Conservation (phyloP, 2,797 vertebrate genomes). For the Neopelma chrysocephalum region DNA sequence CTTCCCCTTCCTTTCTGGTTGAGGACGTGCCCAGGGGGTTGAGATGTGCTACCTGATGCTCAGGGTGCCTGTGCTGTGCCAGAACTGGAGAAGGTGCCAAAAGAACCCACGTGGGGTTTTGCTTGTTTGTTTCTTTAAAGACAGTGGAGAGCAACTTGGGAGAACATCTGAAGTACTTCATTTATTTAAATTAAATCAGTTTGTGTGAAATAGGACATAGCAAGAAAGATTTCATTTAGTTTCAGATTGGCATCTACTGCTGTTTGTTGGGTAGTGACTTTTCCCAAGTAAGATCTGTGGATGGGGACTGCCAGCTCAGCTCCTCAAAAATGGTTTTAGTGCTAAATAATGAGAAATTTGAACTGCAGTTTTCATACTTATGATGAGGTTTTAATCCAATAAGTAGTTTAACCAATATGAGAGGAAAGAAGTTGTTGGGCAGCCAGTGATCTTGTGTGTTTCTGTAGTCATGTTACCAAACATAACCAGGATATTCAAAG, state of each 20-base stretch:
- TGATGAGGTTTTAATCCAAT: neutral
- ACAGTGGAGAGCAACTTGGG: neutral
- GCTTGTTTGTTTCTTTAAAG: neutral
- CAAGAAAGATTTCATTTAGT: neutral
- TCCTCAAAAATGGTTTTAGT: neutral
- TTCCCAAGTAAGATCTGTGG: neutral
- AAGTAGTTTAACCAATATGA: neutral
- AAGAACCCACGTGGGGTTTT: neutral
- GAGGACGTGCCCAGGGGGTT: neutral
- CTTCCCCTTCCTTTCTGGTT: neutral
- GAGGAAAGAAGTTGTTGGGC: neutral
- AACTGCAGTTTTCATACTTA: neutral
- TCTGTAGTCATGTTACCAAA: neutral
- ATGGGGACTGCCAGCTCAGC: neutral
- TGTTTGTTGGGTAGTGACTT: neutral
- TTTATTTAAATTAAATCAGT: neutral
- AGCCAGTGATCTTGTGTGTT: neutral
- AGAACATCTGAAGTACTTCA: neutral
- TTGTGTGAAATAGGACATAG: neutral
- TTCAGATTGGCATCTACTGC: neutral
- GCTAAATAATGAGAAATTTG: neutral
- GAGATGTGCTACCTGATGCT: neutral
- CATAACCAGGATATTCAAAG: neutral
- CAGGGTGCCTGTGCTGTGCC: fast-evolving
- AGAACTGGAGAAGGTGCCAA: neutral